Conservation (phyloP, 2,113 vertebrate genomes). For the Monopterus albus region DNA sequence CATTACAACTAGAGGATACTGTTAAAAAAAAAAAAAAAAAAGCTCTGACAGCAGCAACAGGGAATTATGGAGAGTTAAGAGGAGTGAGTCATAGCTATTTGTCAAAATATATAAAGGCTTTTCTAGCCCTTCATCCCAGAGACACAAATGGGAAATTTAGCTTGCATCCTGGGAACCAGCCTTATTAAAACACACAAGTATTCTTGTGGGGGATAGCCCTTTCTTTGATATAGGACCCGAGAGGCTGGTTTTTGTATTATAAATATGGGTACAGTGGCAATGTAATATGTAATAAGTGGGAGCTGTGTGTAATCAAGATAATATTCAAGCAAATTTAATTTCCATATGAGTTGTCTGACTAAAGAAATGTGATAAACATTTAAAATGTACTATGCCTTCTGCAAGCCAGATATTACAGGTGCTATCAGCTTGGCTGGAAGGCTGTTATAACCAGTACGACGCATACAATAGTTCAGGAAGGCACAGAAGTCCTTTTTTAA, state of each 20-base stretch:
- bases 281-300: neutral
- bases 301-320: too few relatives aligned
- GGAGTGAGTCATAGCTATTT: constrained; percentile 34
- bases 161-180: constrained; percentile 17
- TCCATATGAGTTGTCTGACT: too few relatives aligned
- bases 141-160: constrained; percentile 29
- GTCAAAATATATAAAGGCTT: constrained; percentile 36
- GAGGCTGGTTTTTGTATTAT: constrained; percentile 3
- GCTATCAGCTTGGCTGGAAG: too few relatives aligned
- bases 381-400: too few relatives aligned
- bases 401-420: too few relatives aligned
- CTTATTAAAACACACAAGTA: constrained; percentile 52
- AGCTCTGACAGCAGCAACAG: neutral
- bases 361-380: too few relatives aligned
- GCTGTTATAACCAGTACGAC: too few relatives aligned
- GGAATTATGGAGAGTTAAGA: constrained; percentile 4
- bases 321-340: too few relatives aligned
- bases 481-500: neutral
- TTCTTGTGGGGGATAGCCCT: constrained; percentile 28
- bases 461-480: too few relatives aligned
- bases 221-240: constrained; percentile 15
- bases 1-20: constrained; percentile 2
- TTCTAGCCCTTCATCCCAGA: constrained; percentile 25
- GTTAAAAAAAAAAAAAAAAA: too few relatives aligned
- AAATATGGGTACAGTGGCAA: constrained; percentile 9